Conservation (phyloP, 2,888 invertebrate species). For the Athetis lepigone region DNA sequence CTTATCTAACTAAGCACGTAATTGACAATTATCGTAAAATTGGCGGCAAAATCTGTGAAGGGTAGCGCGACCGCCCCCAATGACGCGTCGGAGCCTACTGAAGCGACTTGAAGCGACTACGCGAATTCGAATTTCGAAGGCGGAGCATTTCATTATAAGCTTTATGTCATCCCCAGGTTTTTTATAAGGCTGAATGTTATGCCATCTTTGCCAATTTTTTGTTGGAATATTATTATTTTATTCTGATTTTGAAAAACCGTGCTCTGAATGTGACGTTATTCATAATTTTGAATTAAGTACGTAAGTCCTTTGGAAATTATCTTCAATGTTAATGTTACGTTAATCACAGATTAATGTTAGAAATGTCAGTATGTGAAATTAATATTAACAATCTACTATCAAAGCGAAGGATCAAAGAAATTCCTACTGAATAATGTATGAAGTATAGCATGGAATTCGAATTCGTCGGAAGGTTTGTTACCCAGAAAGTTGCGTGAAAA, state of each 20-base stretch:
- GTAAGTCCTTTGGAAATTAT: not conserved
- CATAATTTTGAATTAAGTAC: not conserved
- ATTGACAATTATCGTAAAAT: constrained; percentile 64
- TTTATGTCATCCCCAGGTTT: constrained; percentile 48
- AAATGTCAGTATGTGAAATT: constrained; percentile 22
- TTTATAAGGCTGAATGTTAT: constrained; percentile 33
- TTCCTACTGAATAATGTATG: constrained; percentile 17
- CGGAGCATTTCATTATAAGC: constrained; percentile 35
- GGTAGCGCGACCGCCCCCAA: constrained; percentile 61
- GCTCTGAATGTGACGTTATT: too few species aligned
- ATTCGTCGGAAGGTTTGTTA: not conserved
- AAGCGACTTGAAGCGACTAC: constrained; percentile 43
- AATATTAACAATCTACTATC: constrained; percentile 26
- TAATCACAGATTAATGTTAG: constrained; percentile 12
- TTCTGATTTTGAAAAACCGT: not conserved
- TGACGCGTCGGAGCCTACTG: constrained; percentile 64
- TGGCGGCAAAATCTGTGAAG: constrained; percentile 71
- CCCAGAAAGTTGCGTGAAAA: constrained; percentile 1
- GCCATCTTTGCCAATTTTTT: constrained; percentile 21
- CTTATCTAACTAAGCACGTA: constrained; percentile 3
- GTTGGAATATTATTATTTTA: constrained; percentile 2
- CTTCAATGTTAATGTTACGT: constrained; percentile 16
- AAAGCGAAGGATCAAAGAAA: constrained; percentile 14
- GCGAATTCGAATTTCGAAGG: constrained; percentile 22
- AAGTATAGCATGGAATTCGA: constrained; percentile 25